These are phyloP conservation scores for Toxostoma redivivum DNA, from an alignment of 2,113 vertebrate genomes.

Conservation along the genomic window DNA sequence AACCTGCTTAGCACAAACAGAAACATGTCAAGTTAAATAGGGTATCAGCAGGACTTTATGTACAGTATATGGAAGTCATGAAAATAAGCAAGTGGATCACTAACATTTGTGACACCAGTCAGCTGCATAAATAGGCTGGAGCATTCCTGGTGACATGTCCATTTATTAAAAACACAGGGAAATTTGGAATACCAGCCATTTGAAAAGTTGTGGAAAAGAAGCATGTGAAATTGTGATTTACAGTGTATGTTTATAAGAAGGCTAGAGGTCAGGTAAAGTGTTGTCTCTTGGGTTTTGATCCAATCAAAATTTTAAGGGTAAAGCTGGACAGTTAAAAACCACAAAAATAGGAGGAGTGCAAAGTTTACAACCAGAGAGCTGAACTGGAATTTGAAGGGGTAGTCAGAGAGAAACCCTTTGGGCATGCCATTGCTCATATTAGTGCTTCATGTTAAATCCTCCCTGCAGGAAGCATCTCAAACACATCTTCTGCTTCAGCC, in stretches of 20 bases:
- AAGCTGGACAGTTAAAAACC: background rate
- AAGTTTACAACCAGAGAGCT: background rate
- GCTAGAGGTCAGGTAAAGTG: background rate
- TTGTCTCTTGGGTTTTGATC: background rate
- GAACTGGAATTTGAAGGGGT: background rate
- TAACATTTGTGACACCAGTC: background rate
- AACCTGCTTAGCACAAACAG: conserved; percentile 6
- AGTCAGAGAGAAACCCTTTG: background rate
- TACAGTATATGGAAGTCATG: background rate
- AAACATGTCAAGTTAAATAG: background rate
- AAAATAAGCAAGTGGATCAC: background rate
- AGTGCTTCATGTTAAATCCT: background rate
- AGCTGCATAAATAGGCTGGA: background rate
- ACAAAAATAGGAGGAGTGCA: background rate
- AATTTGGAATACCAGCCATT: background rate
- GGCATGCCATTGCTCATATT: background rate
- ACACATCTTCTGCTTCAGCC: background rate
- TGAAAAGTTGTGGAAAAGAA: background rate
- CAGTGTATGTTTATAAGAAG: background rate
- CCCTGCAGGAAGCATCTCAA: background rate
- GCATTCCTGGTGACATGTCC: background rate
- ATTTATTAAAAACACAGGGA: background rate
- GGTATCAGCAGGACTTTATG: background rate
- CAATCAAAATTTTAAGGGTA: background rate
- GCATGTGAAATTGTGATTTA: background rate